Evolutionary conservation across 2,888 invertebrate species (phyloP), one percentile per base, ranked within the genome.

Genomic region (Rhaphigaster nebulosa): DNA sequence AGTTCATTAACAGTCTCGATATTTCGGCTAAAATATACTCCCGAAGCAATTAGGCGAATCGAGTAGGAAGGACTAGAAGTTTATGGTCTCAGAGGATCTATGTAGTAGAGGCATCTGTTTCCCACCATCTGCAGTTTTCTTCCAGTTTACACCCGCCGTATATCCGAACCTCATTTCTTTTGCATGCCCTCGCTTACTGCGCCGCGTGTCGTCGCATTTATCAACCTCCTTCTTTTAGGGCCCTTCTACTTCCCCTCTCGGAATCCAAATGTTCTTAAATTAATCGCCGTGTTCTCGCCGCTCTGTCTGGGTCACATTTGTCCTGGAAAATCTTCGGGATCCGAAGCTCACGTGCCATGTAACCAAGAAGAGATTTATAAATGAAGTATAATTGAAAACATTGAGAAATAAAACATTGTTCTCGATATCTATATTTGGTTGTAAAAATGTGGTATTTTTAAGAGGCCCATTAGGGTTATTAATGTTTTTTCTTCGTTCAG

Each of bases 91-190:
- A 3, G 29, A 65, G 29, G 65, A 65, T 26, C 20, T 76, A n/a
- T n/a, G n/a, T n/a, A 38, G 5, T 23, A 12, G 70, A 76, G 20
- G 70, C 65, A 84, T 50, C 45, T 84, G 84, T 84, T 45, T n/a
- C 41, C 80, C 80, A 26, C 41, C 80, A 80, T 41, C 41, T 50
- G n/a, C 84, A 50, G 26, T 45, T 45, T 80, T 45, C 84, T 50
- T 80, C 45, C 84, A 84, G 38, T 84, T 84, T 84, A 84, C 84
- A 84, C 45, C 84, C n/a, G 84, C 84, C 41, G 84, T 84, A 84
- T 50, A 84, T 84, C 84, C 84, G n/a, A n/a, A 4, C 1, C 84
- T 84, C 84, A 84, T 84, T 84, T 84, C 84, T 84, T 84, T 84
- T 84, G 84, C 84, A 84, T 84, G 84, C 45, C 8, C 45, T n/a